Evolutionary conservation across 1,140 invertebrate genomes (phyloP).

Genomic region (Drosophila mayri): DNA sequence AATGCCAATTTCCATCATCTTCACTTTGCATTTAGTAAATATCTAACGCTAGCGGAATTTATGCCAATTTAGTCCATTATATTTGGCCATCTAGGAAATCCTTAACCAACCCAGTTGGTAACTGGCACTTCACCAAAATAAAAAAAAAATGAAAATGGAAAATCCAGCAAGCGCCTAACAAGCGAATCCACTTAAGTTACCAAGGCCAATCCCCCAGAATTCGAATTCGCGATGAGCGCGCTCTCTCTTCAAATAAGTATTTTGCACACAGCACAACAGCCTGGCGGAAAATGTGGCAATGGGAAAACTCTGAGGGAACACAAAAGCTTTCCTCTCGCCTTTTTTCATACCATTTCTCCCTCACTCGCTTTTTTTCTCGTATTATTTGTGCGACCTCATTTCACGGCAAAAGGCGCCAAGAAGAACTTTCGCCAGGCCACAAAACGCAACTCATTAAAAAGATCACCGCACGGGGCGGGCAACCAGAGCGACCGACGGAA

Average conservation of each 20-base stretch:
- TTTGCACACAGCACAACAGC: conserved; percentile 36
- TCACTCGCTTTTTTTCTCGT: conserved; percentile 17
- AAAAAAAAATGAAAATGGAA: background rate
- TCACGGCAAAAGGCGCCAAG: conserved; percentile 59
- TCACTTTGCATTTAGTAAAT: conserved; percentile 20
- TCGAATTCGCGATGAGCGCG: conserved; percentile 42
- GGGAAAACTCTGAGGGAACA: conserved; percentile 33
- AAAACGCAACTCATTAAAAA: conserved; percentile 81
- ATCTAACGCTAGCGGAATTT: conserved; percentile 18
- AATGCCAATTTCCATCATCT: conserved; percentile 34
- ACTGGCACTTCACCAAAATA: conserved; percentile 33
- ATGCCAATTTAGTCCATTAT: conserved; percentile 47
- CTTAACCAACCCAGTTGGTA: conserved; percentile 28
- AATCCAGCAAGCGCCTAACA: conserved; percentile 36
- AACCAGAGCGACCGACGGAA: conserved; percentile 35
- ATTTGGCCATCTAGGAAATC: conserved; percentile 27
- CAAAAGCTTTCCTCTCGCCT: conserved; percentile 47
- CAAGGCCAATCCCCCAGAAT: conserved; percentile 53
- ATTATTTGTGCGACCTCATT: conserved; percentile 63
- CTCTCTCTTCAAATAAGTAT: conserved; percentile 42
- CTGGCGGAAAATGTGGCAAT: conserved; percentile 26
- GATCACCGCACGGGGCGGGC: conserved; percentile 60
- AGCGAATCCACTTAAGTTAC: conserved; percentile 59
- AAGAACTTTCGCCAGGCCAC: conserved; percentile 71
- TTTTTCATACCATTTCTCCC: conserved; percentile 6